phyloP scores from a whole-genome alignment of 2,888 invertebrate species.

The Teleogryllus oceanicus region DNA sequence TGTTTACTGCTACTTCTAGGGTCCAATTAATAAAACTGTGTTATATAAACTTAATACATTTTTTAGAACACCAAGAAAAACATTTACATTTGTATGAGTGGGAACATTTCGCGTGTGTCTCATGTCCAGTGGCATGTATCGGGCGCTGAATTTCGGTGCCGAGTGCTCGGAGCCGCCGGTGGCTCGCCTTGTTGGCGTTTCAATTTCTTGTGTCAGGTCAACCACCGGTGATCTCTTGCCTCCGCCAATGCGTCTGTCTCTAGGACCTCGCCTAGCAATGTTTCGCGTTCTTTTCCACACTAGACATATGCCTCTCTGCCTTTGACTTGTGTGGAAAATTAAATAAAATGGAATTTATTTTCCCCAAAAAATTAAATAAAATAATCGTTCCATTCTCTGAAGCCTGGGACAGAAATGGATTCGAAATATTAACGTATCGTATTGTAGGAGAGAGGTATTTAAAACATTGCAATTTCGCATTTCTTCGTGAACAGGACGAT shows the following conservation, averaged over 20 bases:
- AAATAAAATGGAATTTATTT: background rate
- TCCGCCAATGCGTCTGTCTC: background rate
- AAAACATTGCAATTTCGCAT: no score
- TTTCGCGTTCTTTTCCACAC: background rate
- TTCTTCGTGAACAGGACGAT: no score
- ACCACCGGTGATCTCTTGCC: background rate
- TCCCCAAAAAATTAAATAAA: background rate
- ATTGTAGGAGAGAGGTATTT: background rate
- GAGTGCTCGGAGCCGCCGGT: background rate
- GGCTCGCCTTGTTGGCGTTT: background rate
- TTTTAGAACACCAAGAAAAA: conserved; percentile 25
- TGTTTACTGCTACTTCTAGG: conserved; percentile 35
- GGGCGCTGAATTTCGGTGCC: background rate
- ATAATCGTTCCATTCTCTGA: background rate
- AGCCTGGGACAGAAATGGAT: conserved; percentile 21
- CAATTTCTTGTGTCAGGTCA: background rate
- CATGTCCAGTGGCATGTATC: conserved; percentile 2
- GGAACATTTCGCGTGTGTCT: conserved; percentile 12
- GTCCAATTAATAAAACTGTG: conserved; percentile 36
- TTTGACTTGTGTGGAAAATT: background rate
- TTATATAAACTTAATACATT: conserved; percentile 24
- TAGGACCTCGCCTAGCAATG: background rate
- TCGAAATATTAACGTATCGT: background rate
- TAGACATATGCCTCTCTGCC: background rate
- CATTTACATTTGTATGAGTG: conserved; percentile 22